Evolutionary conservation across 2,113 vertebrate genomes (phyloP).

Genomic region (Danionella cerebrum): DNA sequence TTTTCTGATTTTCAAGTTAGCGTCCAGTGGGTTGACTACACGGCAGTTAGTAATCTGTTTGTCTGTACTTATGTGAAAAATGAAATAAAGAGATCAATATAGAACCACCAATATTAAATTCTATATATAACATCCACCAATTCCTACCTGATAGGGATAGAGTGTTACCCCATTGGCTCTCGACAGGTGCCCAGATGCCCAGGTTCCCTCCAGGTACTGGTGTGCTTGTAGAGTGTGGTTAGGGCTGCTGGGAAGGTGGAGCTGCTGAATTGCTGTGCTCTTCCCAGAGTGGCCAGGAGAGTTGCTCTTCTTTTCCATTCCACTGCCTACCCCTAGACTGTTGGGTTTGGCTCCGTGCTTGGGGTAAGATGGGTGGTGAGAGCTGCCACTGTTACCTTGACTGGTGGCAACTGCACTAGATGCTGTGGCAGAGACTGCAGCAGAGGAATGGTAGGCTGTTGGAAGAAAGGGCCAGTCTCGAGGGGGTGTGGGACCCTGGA

Average conservation of each 20-base stretch:
- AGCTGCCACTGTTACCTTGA: neutral
- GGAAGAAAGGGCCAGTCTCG: slow-evolving; percentile 74
- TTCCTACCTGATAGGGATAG: slow-evolving; percentile 89
- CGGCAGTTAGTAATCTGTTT: no score
- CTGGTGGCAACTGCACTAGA: slow-evolving; percentile 33
- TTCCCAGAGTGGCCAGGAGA: slow-evolving; percentile 78
- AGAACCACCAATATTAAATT: no score
- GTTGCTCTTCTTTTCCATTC: slow-evolving; percentile 77
- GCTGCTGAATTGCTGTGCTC: slow-evolving; percentile 55
- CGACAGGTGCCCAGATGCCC: slow-evolving; percentile 66
- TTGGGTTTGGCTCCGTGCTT: slow-evolving; percentile 84
- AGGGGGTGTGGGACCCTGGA: slow-evolving; percentile 49
- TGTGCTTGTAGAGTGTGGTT: slow-evolving; percentile 78
- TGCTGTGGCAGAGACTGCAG: slow-evolving; percentile 63
- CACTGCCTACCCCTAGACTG: slow-evolving; percentile 78
- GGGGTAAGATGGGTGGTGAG: slow-evolving; percentile 56
- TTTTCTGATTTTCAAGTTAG: no score
- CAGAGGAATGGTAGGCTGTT: slow-evolving; percentile 58
- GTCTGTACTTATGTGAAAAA: no score
- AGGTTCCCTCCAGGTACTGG: slow-evolving; percentile 73
- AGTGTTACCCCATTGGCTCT: slow-evolving; percentile 85
- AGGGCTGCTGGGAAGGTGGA: slow-evolving; percentile 73
- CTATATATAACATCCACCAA: no score
- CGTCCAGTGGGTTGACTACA: no score
- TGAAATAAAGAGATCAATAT: no score